phyloP scores from a whole-genome alignment of 1,140 invertebrate species.

The Cydia pomonella region DNA sequence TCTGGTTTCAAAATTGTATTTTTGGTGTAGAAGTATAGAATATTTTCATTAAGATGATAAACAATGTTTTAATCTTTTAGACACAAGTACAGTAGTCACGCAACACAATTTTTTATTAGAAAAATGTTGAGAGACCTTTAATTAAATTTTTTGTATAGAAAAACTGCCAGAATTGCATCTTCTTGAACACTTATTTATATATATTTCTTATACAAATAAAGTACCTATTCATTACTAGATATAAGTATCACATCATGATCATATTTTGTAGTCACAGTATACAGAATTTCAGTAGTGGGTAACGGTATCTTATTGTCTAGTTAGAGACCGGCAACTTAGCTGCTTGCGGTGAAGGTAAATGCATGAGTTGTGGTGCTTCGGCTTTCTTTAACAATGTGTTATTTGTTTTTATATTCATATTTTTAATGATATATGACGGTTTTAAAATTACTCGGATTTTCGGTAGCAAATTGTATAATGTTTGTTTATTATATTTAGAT shows the following conservation, averaged over 20 bases:
- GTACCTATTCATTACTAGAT: neutral
- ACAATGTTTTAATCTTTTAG: too few relatives aligned
- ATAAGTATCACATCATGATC: slow-evolving; percentile 38
- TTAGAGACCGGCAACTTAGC: slow-evolving; percentile 58
- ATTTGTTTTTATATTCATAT: slow-evolving; percentile 38
- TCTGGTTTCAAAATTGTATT: neutral
- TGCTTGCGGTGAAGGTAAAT: slow-evolving; percentile 73
- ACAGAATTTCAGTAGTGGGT: slow-evolving; percentile 49
- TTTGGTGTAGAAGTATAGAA: too few relatives aligned
- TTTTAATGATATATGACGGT: slow-evolving; percentile 31
- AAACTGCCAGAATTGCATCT: too few relatives aligned
- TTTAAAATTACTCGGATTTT: slow-evolving; percentile 42
- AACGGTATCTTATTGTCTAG: slow-evolving; percentile 55
- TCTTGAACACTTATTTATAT: too few relatives aligned
- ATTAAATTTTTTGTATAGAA: too few relatives aligned
- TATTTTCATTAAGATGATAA: too few relatives aligned
- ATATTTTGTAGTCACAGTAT: slow-evolving; percentile 33
- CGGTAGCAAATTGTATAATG: neutral
- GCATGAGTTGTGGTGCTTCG: slow-evolving; percentile 67
- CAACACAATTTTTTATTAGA: too few relatives aligned
- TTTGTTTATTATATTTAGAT: too few relatives aligned
- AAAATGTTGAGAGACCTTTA: too few relatives aligned
- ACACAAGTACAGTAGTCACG: too few relatives aligned
- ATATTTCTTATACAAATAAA: too few relatives aligned
- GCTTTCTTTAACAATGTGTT: slow-evolving; percentile 48